A percentile compares a stretch with the other conserved stretches of the same genome.
These are phyloP conservation scores for Rambutsinella grinnellia DNA, from an alignment of 2,888 invertebrate genomes.

Conservation along the genomic window DNA sequence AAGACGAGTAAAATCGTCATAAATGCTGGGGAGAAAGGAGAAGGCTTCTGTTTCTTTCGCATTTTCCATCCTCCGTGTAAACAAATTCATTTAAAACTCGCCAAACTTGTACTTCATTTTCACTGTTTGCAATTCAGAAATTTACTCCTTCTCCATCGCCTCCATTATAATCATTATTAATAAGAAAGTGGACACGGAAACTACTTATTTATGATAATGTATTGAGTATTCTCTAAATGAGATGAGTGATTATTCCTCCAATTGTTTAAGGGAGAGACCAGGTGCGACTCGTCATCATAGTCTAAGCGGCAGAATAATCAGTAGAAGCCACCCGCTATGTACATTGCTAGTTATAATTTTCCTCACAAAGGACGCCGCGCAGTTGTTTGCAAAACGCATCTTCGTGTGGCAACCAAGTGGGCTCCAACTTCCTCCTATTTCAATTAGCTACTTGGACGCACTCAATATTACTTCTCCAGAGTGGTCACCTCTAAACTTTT, in stretches of 20 bases:
- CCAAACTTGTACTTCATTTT: not conserved
- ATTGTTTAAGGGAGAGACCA: not conserved
- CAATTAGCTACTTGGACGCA: slow-evolving; percentile 36
- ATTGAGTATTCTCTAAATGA: not conserved
- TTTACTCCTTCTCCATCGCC: not conserved
- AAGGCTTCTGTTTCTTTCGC: slow-evolving; percentile 45
- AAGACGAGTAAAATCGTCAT: not conserved
- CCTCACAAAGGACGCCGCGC: slow-evolving; percentile 40
- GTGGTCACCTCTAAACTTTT: not conserved
- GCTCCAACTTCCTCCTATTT: slow-evolving; percentile 32
- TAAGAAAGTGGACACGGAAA: not conserved
- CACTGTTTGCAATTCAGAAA: not conserved
- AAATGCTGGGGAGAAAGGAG: slow-evolving; percentile 15
- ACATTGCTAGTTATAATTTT: slow-evolving; percentile 46
- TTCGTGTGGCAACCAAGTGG: too few species aligned
- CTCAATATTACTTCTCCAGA: not conserved
- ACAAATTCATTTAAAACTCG: not conserved
- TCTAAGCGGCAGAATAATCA: slow-evolving; percentile 44
- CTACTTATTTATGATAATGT: not conserved
- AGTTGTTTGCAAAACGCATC: slow-evolving; percentile 42
- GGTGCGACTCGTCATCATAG: slow-evolving; percentile 19
- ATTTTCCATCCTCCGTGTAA: not conserved
- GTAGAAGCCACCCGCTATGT: slow-evolving; percentile 53
- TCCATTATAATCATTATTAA: not conserved
- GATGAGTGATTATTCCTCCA: not conserved